Conservation (phyloP, 2,797 vertebrate species). For the Argentina silus region DNA sequence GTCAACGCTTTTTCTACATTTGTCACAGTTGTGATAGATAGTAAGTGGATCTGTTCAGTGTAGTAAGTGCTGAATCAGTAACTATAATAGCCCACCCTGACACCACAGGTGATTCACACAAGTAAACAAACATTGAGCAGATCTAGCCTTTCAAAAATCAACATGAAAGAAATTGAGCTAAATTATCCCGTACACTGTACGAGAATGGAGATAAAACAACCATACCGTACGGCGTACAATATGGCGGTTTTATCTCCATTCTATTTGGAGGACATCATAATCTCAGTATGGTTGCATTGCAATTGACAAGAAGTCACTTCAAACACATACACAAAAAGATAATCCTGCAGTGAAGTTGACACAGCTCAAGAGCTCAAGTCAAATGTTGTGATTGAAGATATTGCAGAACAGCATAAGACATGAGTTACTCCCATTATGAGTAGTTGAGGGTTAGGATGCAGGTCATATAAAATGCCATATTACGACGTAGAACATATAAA, state of each 20-base stretch:
- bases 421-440: slow-evolving; percentile 49
- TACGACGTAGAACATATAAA: slow-evolving; percentile 32
- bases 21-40: not conserved
- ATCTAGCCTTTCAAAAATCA: not conserved
- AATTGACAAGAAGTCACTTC: not conserved
- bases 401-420: slow-evolving; percentile 9
- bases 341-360: too few species aligned
- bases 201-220: too few species aligned
- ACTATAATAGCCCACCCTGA: not conserved
- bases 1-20: not conserved
- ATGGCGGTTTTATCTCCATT: not conserved
- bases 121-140: not conserved
- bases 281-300: not conserved
- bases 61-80: not conserved
- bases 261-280: not conserved
- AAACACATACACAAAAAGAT: slow-evolving; percentile 28
- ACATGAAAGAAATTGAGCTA: not conserved
- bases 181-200: not conserved
- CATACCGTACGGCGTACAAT: too few species aligned
- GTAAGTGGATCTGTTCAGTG: not conserved
- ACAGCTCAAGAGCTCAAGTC: not conserved
- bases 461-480: slow-evolving; percentile 20
- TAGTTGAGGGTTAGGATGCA: slow-evolving; percentile 47
- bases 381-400: slow-evolving; percentile 14
- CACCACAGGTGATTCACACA: not conserved